These are phyloP conservation scores for Cepaea nemoralis DNA, from an alignment of 1,140 invertebrate species.

Conservation along the genomic window DNA sequence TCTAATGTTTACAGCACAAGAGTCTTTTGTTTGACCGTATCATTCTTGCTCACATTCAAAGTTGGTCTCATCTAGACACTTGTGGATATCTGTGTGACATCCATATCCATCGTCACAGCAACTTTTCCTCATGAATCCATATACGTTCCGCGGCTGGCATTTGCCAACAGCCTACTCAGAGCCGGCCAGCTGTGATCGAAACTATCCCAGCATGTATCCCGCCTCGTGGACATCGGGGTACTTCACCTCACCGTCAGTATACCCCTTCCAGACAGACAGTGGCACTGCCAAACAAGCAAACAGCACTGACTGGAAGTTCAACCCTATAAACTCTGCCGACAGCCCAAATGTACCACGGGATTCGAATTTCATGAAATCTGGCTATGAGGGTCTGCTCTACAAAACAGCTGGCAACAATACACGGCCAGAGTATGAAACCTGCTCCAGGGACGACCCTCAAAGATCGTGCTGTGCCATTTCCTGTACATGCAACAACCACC, in stretches of 20 bases:
- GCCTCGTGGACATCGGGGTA: slow-evolving; percentile 65
- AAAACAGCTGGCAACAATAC: slow-evolving; percentile 53
- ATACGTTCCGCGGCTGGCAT: slow-evolving; percentile 67
- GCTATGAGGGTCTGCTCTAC: slow-evolving; percentile 65
- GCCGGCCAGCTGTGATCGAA: slow-evolving; percentile 62
- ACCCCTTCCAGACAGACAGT: slow-evolving; percentile 63
- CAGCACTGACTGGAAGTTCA: slow-evolving; percentile 64
- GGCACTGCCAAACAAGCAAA: slow-evolving; percentile 57
- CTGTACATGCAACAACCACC: slow-evolving; percentile 62
- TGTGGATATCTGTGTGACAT: too few species aligned
- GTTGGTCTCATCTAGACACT: too few species aligned
- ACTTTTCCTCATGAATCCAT: slow-evolving; percentile 65
- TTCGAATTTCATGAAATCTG: slow-evolving; percentile 47
- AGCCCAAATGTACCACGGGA: slow-evolving; percentile 53
- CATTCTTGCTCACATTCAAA: too few species aligned
- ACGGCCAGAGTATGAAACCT: slow-evolving; percentile 45
- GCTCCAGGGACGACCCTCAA: slow-evolving; percentile 55
- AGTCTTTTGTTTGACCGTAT: too few species aligned
- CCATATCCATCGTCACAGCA: too few species aligned
- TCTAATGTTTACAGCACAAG: too few species aligned
- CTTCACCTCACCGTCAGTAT: slow-evolving; percentile 62
- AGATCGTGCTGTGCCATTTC: slow-evolving; percentile 66
- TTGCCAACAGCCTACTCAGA: slow-evolving; percentile 64
- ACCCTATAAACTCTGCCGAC: slow-evolving; percentile 59
- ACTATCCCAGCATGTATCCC: slow-evolving; percentile 65